These are phyloP conservation scores for Synergus umbraculus DNA, from an alignment of 2,888 invertebrate species.

Conservation along the genomic window DNA sequence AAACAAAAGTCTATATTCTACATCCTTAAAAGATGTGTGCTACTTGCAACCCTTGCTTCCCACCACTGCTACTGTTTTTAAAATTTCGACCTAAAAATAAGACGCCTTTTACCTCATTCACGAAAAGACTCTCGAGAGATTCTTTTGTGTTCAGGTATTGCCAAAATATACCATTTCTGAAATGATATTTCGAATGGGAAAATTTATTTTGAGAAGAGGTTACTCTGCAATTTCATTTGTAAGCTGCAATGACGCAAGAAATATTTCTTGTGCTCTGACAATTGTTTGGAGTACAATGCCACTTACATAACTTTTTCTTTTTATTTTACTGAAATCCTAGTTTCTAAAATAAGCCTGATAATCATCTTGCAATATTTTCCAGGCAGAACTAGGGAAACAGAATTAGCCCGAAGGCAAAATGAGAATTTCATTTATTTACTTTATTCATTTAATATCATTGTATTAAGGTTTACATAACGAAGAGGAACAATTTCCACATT, in stretches of 20 bases:
- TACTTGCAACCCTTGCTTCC: conserved; percentile 42
- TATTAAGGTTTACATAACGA: not conserved
- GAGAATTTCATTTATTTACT: not conserved
- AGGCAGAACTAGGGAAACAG: not conserved
- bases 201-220: not conserved
- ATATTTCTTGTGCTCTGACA: too few species aligned
- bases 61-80: conserved; percentile 14
- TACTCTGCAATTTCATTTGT: not conserved
- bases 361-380: not conserved
- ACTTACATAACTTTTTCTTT: too few species aligned
- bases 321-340: not conserved
- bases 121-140: conserved; percentile 3
- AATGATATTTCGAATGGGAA: not conserved
- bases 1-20: conserved; percentile 61
- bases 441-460: too few species aligned
- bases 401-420: not conserved
- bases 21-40: conserved; percentile 39
- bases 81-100: conserved; percentile 20
- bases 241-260: not conserved
- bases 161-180: not conserved
- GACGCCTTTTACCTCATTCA: not conserved
- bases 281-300: too few species aligned
- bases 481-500: not conserved
- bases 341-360: not conserved
- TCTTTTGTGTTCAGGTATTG: not conserved